A percentile compares a stretch with the other conserved stretches of the same genome.
phyloP scores from a whole-genome alignment of 2,888 invertebrate genomes.

The Epinotia brunnichana region DNA sequence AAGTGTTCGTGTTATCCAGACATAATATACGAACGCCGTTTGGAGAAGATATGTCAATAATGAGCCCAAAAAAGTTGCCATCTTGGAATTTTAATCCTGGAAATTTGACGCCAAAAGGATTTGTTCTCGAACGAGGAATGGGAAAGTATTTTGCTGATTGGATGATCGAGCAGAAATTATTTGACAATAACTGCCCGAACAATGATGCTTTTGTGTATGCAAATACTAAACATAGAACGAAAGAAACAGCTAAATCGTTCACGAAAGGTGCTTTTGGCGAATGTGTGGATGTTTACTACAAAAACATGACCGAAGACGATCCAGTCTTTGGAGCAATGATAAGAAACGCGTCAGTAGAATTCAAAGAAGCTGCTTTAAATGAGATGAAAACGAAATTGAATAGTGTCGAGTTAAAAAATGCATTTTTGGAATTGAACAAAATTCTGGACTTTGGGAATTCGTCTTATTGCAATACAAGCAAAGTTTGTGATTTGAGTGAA shows the following conservation, averaged over 20 bases:
- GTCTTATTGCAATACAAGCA: constrained; percentile 55
- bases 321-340: constrained; percentile 64
- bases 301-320: constrained; percentile 56
- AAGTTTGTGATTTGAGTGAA: constrained; percentile 59
- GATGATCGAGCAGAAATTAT: constrained; percentile 57
- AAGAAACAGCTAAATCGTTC: constrained; percentile 64
- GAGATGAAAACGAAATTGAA: constrained; percentile 62
- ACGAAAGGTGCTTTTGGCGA: constrained; percentile 60
- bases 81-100: constrained; percentile 45
- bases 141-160: constrained; percentile 65
- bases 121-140: constrained; percentile 63
- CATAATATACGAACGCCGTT: constrained; percentile 22
- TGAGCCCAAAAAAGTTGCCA: constrained; percentile 22
- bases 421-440: constrained; percentile 57
- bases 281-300: constrained; percentile 59
- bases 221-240: constrained; percentile 66
- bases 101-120: constrained; percentile 67
- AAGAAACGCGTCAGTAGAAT: constrained; percentile 54
- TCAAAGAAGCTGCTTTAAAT: constrained; percentile 51
- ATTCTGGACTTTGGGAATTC: constrained; percentile 66
- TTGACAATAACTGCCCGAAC: constrained; percentile 58
- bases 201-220: constrained; percentile 62
- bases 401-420: constrained; percentile 52
- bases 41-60: neutral
- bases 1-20: constrained; percentile 21